Percentiles rank a stretch among this genome's conserved stretches.
Conservation (phyloP, 1,140 invertebrate genomes). For the Pemphigus obesinymphae region DNA sequence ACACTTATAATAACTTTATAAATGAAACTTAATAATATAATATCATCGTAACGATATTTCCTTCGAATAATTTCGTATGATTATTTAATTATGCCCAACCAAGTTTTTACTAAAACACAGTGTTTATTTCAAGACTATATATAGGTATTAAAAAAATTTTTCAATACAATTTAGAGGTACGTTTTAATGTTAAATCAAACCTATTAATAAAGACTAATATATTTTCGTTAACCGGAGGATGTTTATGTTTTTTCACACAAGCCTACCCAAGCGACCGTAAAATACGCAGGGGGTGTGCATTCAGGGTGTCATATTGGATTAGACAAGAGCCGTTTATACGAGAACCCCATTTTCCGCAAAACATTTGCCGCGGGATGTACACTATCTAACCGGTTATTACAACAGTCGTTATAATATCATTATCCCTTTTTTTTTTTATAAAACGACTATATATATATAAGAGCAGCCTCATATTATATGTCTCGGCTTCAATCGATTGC, state of each 20-base stretch:
- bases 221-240: constrained; percentile 12
- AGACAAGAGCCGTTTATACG: not conserved
- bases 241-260: constrained; percentile 30
- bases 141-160: too few relatives aligned
- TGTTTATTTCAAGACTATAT: not conserved
- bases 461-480: not conserved
- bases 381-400: constrained; percentile 38
- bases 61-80: too few relatives aligned
- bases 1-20: too few relatives aligned
- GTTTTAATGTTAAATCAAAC: not conserved
- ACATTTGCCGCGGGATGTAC: constrained; percentile 35
- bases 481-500: not conserved
- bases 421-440: constrained; percentile 21
- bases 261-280: constrained; percentile 15
- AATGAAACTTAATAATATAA: too few relatives aligned
- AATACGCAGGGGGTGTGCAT: constrained; percentile 26
- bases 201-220: not conserved
- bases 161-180: not conserved
- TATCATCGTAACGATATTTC: too few relatives aligned
- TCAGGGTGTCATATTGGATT: constrained; percentile 36
- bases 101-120: too few relatives aligned
- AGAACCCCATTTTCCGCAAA: constrained; percentile 28
- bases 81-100: too few relatives aligned
- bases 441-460: not conserved
- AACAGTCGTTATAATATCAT: constrained; percentile 38